A percentile compares a stretch with the other conserved stretches of the same genome.
phyloP scores from a whole-genome alignment of 1,140 invertebrate genomes.

The Drosophila sechellia region DNA sequence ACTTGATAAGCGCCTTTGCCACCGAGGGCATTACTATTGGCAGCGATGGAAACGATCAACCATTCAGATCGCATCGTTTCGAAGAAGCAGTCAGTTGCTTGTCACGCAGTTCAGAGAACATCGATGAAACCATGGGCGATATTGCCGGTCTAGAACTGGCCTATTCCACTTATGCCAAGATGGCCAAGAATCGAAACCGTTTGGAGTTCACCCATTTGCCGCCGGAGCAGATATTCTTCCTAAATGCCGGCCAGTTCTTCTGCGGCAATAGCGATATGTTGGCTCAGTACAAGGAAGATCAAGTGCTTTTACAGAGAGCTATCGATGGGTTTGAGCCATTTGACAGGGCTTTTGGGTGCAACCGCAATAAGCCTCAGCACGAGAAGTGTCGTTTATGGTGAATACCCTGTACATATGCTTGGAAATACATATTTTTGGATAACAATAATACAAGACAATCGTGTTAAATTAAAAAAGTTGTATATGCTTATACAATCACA shows the following conservation, averaged over 20 bases:
- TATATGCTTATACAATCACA: not conserved
- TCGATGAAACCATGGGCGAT: slow-evolving; percentile 63
- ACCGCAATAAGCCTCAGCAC: slow-evolving; percentile 8
- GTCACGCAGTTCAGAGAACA: slow-evolving; percentile 26
- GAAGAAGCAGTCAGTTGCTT: slow-evolving; percentile 40
- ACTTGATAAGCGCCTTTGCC: not conserved
- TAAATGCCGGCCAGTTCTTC: slow-evolving; percentile 71
- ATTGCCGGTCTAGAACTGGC: slow-evolving; percentile 53
- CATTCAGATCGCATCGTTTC: not conserved
- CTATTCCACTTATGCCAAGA: slow-evolving; percentile 52
- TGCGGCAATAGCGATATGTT: slow-evolving; percentile 29
- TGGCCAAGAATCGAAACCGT: slow-evolving; percentile 2
- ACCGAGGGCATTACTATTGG: not conserved
- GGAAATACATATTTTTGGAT: not conserved
- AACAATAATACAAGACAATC: not conserved
- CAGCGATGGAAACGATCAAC: not conserved
- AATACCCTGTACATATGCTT: not conserved
- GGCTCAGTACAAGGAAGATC: slow-evolving; percentile 51
- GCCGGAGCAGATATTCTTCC: slow-evolving; percentile 59
- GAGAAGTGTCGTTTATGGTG: slow-evolving; percentile 61
- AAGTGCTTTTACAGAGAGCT: slow-evolving; percentile 47
- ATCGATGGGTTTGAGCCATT: slow-evolving; percentile 55
- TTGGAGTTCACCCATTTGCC: slow-evolving; percentile 27
- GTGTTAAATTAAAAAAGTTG: too few relatives aligned
- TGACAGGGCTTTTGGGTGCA: slow-evolving; percentile 34